Evolutionary conservation across 2,797 vertebrate species (phyloP), one percentile per base, ranked within the genome.

Genomic region (Melopsittacus undulatus): DNA sequence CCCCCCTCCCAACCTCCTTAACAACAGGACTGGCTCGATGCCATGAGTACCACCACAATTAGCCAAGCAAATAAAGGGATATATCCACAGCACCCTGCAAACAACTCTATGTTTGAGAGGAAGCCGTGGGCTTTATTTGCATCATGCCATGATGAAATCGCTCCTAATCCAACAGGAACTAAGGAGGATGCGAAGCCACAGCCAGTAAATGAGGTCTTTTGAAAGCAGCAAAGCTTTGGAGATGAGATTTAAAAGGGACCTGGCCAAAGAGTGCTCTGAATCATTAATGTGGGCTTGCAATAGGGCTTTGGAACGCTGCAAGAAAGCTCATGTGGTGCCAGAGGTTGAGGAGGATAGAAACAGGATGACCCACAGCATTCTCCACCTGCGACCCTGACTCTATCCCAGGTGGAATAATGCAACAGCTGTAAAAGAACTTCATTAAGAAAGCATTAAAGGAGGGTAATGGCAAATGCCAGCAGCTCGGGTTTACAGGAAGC

Each of bases 361-460:
- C 95, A 97, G 92, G 95, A 96, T 90, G 95, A 93, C 93, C 95
- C 92, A 76, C 67, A 24, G 83, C 83, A 95, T 96, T 90, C 95
- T 93, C 92, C 95, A 96, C 96, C 96, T 97, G 96, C 86, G 93
- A 97, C 95, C 95, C 90, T 62, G 77, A 73, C 86, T 95, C 90
- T 75, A 69, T 82, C 93, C 95, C 96, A 96, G 96, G 96, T 97
- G 94, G 95, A 97, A 95, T 97, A 92, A 97, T 73, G 93, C 93
- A 96, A 94, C 94, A 95, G 95, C 95, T 97, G 93, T 91, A 93
- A 88, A 96, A 95, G 90, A 93, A 95, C 88, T 95, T 95, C 94
- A 96, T 96, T 97, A 96, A 92, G 73, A 95, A 86, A 89, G 94
- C 92, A 96, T 97, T 97, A 95, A 89, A 95, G 88, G 92, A 93